Evolutionary conservation across 2,113 vertebrate genomes (phyloP), one percentile per base, ranked within the genome.

Genomic region (Notarius lentiginosus): DNA sequence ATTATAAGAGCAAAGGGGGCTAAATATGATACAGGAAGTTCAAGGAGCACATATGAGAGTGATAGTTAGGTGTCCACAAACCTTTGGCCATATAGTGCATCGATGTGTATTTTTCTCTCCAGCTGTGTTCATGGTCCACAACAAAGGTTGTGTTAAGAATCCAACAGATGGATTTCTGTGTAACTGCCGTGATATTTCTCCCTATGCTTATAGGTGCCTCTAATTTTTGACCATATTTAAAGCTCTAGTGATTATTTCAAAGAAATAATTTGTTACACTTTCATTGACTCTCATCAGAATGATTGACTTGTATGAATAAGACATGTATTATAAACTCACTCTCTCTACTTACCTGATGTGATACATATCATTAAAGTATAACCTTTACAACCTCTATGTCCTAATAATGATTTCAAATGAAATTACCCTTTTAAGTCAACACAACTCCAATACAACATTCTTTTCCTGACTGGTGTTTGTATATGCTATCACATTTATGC

Each of bases 111-210:
- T 53, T 84, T 72, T 72, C n/a, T 73, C 27, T 24, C 15, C 60
- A 84, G 79, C 56, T 68, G 34, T 84, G 41, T 47, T 58, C 77
- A 58, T 75, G 53, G 65, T 61, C 30, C 65, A 60, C 49, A 63
- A n/a, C 66, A 87, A 86, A 75, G 79, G 86, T 53, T 80, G 86
- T 65, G 56, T 80, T 66, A 79, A 68, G 34, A 56, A 84, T 68
- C 66, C 58, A 75, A 34, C 68, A 41, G 47, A 94, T 91, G 88
- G 56, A 53, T 27, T 77, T 87, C 72, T 73, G 41, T 58, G 56
- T 73, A 86, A 95, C 92, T 95, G 94, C 88, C 94, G 93, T 61
- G 96, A 95, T 94, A 95, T 92, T 94, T 94, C 91, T 94, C 92
- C 92, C 90, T 92, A 84, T 88, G 90, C 91, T 92, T 92, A 94